Evolutionary conservation across 1,140 invertebrate species (phyloP), one percentile per base, ranked within the genome.

Genomic region (Aphelenchoides fujianensis): DNA sequence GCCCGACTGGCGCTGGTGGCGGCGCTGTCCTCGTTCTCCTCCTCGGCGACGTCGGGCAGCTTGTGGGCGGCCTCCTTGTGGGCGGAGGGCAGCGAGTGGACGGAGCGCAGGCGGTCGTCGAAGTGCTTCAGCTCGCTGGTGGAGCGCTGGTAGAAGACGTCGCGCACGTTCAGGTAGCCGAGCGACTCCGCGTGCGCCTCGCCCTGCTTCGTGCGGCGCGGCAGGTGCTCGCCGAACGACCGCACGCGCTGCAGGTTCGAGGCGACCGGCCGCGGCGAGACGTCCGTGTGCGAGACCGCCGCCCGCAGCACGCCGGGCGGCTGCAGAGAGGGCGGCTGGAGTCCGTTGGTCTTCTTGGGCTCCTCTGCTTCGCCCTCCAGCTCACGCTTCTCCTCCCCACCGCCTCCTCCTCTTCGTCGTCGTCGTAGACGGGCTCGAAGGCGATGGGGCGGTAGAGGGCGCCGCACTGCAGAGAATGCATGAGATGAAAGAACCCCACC

Each of bases 81-180:
- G 37, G 37, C 23, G 12, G 71, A 71, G 62, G 72, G 73, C 7
- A 82, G 36, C 2, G 73, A 79, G 19, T 35, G 61, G 48, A 82
- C 70, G 28, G 68, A 68, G 16, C 48, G 31, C 27, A 68, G 73
- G 55, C 76, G 73, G 72, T 79, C 86, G 63, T 81, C 80, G 77
- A 86, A 88, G 80, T 85, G 85, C 30, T 87, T 86, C 23, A 90
- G 84, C 81, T 90, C 91, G 32, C 89, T 87, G 67, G 93, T 86
- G 79, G 90, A 92, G 67, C 91, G 91, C 78, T 90, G 90, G 83
- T 94, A 94, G 75, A 95, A 90, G 1, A 93, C 90, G 84, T 96
- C 93, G 54, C 91, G 91, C 28, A 92, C 87, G 80, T 91, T 89
- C 88, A 93, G 89, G n/a, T 92, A 89, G 27, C 91, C 90, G 73